Evolutionary conservation across 1,140 invertebrate genomes (phyloP).

Genomic region (Drosophila sp.): DNA sequence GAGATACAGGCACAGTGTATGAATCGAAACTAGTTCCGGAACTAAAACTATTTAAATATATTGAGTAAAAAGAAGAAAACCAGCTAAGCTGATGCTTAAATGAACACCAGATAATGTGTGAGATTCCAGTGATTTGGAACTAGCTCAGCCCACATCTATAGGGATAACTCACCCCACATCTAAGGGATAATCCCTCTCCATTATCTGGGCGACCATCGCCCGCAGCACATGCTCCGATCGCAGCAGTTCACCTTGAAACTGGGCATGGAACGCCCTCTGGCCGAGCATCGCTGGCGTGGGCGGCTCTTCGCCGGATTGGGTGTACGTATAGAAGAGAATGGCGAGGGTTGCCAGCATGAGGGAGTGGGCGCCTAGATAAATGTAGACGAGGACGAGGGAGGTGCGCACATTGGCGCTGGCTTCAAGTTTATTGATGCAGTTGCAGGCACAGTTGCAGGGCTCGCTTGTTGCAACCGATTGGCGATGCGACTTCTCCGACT

Average conservation of each 20-base stretch:
- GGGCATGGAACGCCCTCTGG: conserved; percentile 28
- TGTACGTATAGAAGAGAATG: conserved; percentile 73
- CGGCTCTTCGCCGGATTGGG: conserved; percentile 32
- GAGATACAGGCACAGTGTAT: no score
- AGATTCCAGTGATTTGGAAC: not conserved
- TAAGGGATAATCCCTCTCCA: conserved; percentile 44
- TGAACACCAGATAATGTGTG: no score
- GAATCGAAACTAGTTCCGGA: not conserved
- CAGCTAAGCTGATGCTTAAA: not conserved
- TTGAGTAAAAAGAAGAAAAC: not conserved
- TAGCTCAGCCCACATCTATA: no score
- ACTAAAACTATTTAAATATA: no score
- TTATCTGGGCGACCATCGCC: conserved; percentile 45
- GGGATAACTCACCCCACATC: conserved; percentile 36
- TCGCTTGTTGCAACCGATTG: not conserved
- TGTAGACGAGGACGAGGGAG: conserved; percentile 66
- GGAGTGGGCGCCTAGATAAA: conserved; percentile 71
- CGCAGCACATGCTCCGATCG: conserved; percentile 60
- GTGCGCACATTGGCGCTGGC: conserved; percentile 8
- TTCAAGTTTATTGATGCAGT: conserved; percentile 27
- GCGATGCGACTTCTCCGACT: not conserved
- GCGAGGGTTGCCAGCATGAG: conserved; percentile 70
- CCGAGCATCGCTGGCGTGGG: not conserved
- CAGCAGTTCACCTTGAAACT: conserved; percentile 57
- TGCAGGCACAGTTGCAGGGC: conserved; percentile 36